phyloP scores from a whole-genome alignment of 1,140 invertebrate species.

The Drosophila ogumai region DNA sequence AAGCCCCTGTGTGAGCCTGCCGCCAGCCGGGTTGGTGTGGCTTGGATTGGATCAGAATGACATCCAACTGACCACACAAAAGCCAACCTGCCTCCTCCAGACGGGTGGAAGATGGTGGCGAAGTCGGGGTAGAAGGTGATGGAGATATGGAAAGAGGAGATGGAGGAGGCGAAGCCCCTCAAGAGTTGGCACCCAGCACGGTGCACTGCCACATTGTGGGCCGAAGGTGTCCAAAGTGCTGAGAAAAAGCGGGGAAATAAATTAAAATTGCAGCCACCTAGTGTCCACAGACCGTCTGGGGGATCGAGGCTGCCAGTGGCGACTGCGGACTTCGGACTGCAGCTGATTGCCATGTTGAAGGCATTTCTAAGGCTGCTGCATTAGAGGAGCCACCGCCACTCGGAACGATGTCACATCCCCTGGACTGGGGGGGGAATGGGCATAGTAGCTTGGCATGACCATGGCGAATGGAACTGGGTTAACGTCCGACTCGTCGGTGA shows the following conservation, averaged over 20 bases:
- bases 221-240: conserved; percentile 48
- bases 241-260: conserved; percentile 52
- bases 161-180: conserved; percentile 51
- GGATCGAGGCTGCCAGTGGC: conserved; percentile 32
- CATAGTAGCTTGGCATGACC: conserved; percentile 10
- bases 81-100: conserved; percentile 42
- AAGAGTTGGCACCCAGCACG: conserved; percentile 53
- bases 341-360: conserved; percentile 44
- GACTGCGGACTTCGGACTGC: conserved; percentile 23
- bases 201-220: conserved; percentile 28
- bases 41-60: conserved; percentile 50
- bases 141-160: conserved; percentile 14
- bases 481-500: conserved; percentile 51
- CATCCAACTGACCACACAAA: conserved; percentile 57
- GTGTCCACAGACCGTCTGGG: conserved; percentile 42
- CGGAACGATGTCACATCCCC: conserved; percentile 44
- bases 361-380: conserved; percentile 74
- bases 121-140: not conserved
- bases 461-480: conserved; percentile 67
- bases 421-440: not conserved
- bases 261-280: conserved; percentile 66
- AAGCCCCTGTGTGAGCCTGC: conserved; percentile 37
- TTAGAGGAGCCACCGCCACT: conserved; percentile 50
- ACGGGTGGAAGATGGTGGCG: not conserved
- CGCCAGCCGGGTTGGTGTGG: conserved; percentile 6